Percentiles rank a stretch among this genome's conserved stretches.
phyloP scores from a whole-genome alignment of 2,888 invertebrate species.

The Pheosia tremula region DNA sequence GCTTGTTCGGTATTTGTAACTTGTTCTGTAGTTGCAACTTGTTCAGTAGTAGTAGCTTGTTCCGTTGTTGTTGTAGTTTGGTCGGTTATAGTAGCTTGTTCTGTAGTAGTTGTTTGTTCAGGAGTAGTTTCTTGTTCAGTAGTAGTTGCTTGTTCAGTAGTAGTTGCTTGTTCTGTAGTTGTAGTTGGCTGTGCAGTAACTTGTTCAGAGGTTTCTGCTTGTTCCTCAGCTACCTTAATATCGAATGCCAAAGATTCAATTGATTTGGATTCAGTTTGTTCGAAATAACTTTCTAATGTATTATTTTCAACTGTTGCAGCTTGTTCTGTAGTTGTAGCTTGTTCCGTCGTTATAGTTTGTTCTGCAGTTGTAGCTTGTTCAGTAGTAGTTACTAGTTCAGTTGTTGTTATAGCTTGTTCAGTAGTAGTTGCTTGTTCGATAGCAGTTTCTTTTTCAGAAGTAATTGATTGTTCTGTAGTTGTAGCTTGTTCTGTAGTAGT shows the following conservation, averaged over 20 bases:
- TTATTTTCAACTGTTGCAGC: too few species aligned
- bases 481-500: slow-evolving; percentile 4
- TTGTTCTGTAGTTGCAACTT: slow-evolving; percentile 10
- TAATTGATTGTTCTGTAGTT: slow-evolving; percentile 4
- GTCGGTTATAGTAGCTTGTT: not conserved
- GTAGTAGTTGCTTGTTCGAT: too few species aligned
- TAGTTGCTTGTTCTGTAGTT: not conserved
- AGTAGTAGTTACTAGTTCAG: slow-evolving; percentile 6
- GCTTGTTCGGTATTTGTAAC: slow-evolving; percentile 1
- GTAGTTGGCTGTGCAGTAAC: not conserved
- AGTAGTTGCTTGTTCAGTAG: not conserved
- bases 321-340: not conserved
- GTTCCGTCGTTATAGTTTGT: not conserved
- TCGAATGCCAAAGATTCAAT: too few species aligned
- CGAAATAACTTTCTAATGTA: too few species aligned
- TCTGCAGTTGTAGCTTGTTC: too few species aligned
- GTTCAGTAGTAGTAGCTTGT: slow-evolving; percentile 3
- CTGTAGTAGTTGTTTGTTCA: not conserved
- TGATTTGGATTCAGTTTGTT: too few species aligned
- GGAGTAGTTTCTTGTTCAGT: not conserved
- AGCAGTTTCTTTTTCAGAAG: slow-evolving; percentile 9
- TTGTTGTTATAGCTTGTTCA: too few species aligned
- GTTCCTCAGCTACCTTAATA: not conserved
- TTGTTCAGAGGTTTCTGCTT: not conserved
- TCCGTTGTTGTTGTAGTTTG: slow-evolving; percentile 15